These are phyloP conservation scores for Mizuhopecten yessoensis DNA, from an alignment of 1,140 invertebrate species.

Conservation along the genomic window DNA sequence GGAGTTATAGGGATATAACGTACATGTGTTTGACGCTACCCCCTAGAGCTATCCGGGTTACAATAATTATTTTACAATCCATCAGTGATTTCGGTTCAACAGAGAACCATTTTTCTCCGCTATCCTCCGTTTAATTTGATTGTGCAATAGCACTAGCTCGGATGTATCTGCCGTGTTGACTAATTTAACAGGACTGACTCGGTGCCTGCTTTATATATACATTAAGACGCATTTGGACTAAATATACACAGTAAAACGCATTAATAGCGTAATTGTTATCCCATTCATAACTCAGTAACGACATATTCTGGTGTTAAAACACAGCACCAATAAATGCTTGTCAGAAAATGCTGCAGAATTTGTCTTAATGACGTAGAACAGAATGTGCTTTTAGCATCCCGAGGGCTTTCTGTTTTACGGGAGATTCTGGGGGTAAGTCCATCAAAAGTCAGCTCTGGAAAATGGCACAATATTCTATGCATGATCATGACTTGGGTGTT, in stretches of 20 bases:
- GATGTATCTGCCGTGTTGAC: not conserved
- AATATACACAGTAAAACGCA: not conserved
- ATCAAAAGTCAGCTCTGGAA: constrained; percentile 10
- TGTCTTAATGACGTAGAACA: not conserved
- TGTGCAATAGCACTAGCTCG: not conserved
- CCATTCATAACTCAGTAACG: constrained; percentile 10
- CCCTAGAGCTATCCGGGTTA: not conserved
- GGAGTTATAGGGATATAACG: not conserved
- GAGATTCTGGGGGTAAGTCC: not conserved
- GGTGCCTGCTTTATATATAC: not conserved
- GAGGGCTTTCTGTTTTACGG: not conserved
- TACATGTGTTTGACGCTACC: not conserved
- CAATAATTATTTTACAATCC: not conserved
- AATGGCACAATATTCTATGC: not conserved
- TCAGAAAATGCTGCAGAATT: not conserved
- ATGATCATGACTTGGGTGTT: not conserved
- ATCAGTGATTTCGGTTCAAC: not conserved
- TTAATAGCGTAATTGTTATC: not conserved
- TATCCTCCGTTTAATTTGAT: constrained; percentile 20
- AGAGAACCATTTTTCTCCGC: not conserved
- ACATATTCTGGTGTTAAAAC: constrained; percentile 23
- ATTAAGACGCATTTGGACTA: not conserved
- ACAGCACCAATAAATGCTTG: not conserved
- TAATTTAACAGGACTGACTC: not conserved
- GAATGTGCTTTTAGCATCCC: not conserved